These are phyloP conservation scores for Tylochromis polylepis DNA, from an alignment of 2,113 vertebrate genomes.

Conservation along the genomic window DNA sequence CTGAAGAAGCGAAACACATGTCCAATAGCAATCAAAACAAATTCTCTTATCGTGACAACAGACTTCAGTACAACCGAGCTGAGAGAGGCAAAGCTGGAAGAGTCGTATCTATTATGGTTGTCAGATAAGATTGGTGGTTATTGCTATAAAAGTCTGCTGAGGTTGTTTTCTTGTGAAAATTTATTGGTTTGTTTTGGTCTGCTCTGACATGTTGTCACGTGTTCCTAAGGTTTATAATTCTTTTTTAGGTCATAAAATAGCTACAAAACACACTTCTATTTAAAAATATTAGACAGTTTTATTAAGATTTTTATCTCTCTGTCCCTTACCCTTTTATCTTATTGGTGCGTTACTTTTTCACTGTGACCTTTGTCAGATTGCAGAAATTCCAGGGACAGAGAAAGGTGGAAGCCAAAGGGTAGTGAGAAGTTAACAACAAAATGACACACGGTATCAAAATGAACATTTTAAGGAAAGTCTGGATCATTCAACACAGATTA, in stretches of 20 bases:
- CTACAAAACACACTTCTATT: not conserved
- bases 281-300: not conserved
- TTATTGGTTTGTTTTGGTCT: not conserved
- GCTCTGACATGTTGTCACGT: not conserved
- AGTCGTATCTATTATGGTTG: not conserved
- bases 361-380: not conserved
- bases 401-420: constrained; percentile 10
- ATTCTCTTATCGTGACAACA: not conserved
- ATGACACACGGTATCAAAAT: not conserved
- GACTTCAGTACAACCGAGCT: not conserved
- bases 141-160: not conserved
- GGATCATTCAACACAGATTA: not conserved
- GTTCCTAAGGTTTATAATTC: not conserved
- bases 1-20: not conserved
- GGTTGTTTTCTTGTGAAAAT: not conserved
- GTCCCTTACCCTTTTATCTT: not conserved
- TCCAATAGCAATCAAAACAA: not conserved
- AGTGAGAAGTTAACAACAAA: not conserved
- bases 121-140: constrained; percentile 33
- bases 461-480: not conserved
- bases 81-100: not conserved
- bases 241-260: not conserved
- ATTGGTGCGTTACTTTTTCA: not conserved
- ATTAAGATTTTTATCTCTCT: not conserved
- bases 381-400: not conserved